These are phyloP conservation scores for Globodera rostochiensis DNA, from an alignment of 1,140 invertebrate genomes.

Conservation along the genomic window DNA sequence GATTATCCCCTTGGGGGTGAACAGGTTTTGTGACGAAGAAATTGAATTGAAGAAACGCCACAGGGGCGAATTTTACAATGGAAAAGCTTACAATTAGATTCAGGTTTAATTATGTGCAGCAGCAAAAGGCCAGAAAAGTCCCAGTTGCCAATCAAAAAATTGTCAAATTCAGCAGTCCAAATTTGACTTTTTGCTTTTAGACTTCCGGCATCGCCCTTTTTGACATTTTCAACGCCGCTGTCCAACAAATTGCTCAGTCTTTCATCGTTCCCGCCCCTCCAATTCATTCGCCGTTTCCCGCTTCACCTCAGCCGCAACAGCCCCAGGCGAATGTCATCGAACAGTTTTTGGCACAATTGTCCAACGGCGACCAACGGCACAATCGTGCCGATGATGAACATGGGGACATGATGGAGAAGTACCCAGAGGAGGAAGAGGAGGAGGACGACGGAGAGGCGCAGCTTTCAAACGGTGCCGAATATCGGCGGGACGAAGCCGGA, in stretches of 20 bases:
- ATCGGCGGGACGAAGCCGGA: neutral
- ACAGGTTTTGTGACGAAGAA: neutral
- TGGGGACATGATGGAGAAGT: neutral
- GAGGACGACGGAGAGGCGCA: neutral
- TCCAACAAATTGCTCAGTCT: neutral
- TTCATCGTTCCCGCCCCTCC: neutral
- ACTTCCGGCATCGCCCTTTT: neutral
- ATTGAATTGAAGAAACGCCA: no score
- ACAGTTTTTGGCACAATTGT: constrained; percentile 6
- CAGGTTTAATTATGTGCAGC: neutral
- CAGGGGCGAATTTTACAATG: neutral
- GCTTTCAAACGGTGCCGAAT: neutral
- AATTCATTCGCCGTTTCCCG: neutral
- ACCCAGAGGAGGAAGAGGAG: neutral
- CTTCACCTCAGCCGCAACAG: neutral
- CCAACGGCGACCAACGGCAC: neutral
- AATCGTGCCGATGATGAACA: neutral
- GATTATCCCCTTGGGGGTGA: neutral
- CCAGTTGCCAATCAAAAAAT: neutral
- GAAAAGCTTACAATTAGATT: neutral
- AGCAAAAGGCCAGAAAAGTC: neutral
- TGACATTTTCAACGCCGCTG: neutral
- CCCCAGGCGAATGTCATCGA: neutral
- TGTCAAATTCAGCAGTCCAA: neutral
- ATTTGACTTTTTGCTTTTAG: neutral